Conservation (phyloP, 2,797 vertebrate species). For the Helarctos malayanus region DNA sequence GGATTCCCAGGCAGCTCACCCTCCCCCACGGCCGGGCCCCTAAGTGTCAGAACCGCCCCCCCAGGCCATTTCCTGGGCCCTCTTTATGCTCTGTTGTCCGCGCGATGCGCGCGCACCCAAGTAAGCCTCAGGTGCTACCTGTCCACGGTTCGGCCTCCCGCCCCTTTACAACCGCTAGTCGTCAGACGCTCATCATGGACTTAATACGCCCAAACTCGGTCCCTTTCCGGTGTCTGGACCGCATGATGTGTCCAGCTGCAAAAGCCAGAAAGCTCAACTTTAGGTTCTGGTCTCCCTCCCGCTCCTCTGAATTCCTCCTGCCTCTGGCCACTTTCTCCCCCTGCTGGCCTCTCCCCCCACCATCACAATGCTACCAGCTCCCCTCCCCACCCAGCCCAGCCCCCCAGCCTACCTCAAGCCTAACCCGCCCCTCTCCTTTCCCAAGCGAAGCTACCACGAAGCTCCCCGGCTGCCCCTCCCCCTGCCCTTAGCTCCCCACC, state of each 20-base stretch:
- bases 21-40: not conserved
- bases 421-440: not conserved
- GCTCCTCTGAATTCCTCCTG: not conserved
- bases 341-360: not conserved
- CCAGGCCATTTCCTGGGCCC: not conserved
- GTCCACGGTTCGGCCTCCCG: not conserved
- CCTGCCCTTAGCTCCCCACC: conserved; percentile 50
- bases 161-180: not conserved
- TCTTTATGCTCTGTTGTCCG: not conserved
- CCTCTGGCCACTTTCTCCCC: not conserved
- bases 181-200: not conserved
- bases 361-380: not conserved
- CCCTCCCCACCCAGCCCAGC: too few relatives aligned
- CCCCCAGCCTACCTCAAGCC: not conserved
- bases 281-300: not conserved
- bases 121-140: not conserved
- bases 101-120: not conserved
- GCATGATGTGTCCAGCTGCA: not conserved
- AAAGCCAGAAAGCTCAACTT: not conserved
- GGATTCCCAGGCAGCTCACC: not conserved
- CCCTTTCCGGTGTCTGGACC: not conserved
- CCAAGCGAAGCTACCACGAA: not conserved
- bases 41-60: not conserved
- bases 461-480: conserved; percentile 35
- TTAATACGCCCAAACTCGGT: not conserved